Percentiles rank a stretch among this genome's conserved stretches.
Conservation (phyloP, 1,140 invertebrate genomes). For the Drosophila arawakana region DNA sequence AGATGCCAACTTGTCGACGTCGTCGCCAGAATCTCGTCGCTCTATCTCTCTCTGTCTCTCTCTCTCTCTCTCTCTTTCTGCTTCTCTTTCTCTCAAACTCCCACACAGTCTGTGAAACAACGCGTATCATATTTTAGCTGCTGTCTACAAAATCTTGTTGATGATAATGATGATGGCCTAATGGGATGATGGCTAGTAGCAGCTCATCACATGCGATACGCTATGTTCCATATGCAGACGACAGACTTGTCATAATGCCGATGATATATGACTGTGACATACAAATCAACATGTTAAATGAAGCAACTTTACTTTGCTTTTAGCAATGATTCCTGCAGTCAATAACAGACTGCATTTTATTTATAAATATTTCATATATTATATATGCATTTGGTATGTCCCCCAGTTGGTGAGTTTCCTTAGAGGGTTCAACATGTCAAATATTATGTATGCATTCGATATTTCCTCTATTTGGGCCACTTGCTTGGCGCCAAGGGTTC, state of each 20-base stretch:
- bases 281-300: slow-evolving; percentile 79
- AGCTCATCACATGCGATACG: slow-evolving; percentile 20
- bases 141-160: slow-evolving; percentile 40
- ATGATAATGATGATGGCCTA: slow-evolving; percentile 46
- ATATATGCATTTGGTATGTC: background rate
- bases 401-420: slow-evolving; percentile 5
- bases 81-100: too few relatives aligned
- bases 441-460: background rate
- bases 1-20: slow-evolving; percentile 79
- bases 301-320: slow-evolving; percentile 27
- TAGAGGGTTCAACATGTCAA: background rate
- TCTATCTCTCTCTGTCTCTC: background rate
- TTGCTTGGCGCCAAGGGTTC: slow-evolving; percentile 31
- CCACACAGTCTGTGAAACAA: slow-evolving; percentile 53
- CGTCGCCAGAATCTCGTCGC: slow-evolving; percentile 15
- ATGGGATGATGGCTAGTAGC: slow-evolving; percentile 27
- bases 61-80: too few relatives aligned
- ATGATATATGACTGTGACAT: slow-evolving; percentile 72
- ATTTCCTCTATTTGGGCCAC: slow-evolving; percentile 9
- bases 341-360: slow-evolving; percentile 20
- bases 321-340: background rate
- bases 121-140: slow-evolving; percentile 78
- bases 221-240: slow-evolving; percentile 33
- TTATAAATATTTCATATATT: slow-evolving; percentile 19
- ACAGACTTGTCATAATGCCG: slow-evolving; percentile 52